Conservation (phyloP, 2,797 vertebrate genomes). For the Hipposideros larvatus region DNA sequence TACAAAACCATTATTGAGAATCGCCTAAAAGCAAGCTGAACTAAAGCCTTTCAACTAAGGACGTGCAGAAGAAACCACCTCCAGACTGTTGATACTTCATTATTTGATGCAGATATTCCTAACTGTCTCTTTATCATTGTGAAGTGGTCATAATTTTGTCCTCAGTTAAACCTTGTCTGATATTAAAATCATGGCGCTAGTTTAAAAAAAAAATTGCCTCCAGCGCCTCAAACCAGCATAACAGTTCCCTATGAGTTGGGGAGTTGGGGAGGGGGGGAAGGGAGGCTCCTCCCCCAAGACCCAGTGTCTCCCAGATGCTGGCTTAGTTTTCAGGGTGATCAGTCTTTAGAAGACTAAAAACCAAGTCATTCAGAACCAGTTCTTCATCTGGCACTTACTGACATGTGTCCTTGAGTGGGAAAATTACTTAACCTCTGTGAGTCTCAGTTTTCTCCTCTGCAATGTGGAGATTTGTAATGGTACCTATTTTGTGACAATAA, state of each 20-base stretch:
- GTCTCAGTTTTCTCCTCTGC: neutral
- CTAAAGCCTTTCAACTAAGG: too few species aligned
- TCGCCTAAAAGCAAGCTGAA: too few species aligned
- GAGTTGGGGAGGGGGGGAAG: too few species aligned
- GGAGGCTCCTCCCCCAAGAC: neutral
- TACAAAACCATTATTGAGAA: too few species aligned
- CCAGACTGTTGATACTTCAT: neutral
- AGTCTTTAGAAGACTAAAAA: neutral
- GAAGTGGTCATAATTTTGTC: neutral
- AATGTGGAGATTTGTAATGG: neutral
- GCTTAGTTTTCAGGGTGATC: neutral
- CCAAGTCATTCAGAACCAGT: neutral
- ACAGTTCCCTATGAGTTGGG: neutral
- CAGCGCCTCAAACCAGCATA: neutral
- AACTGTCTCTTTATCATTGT: neutral
- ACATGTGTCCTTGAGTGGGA: neutral
- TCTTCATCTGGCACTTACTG: neutral
- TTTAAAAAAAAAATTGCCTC: neutral
- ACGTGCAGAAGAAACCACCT: too few species aligned
- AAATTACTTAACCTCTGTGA: neutral
- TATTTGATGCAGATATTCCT: neutral
- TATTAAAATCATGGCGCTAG: neutral
- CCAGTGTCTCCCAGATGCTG: neutral
- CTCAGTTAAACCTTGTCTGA: neutral
- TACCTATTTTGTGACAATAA: neutral